Evolutionary conservation across 2,797 vertebrate species (phyloP).

Genomic region (Enteromius mattozi): DNA sequence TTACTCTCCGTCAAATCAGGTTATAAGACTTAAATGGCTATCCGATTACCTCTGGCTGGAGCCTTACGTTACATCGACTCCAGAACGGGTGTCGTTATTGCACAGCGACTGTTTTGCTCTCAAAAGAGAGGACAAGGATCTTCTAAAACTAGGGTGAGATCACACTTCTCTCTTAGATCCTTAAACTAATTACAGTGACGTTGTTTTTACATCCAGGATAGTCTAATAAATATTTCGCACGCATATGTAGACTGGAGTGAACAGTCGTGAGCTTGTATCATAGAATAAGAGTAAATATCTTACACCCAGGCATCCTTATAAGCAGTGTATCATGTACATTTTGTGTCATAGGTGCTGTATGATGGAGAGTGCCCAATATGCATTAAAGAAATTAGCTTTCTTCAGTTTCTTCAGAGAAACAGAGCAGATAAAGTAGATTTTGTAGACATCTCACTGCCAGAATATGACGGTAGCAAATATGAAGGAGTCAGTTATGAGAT

Average conservation of each 20-base stretch:
- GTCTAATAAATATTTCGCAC: not conserved
- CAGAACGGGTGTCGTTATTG: not conserved
- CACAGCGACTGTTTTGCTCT: not conserved
- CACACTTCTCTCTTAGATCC: not conserved
- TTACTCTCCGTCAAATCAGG: not conserved
- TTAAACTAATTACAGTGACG: not conserved
- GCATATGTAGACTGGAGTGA: not conserved
- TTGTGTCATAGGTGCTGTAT: constrained; percentile 70
- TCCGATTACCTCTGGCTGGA: not conserved
- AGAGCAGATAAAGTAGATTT: constrained; percentile 64
- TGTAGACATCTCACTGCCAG: constrained; percentile 68
- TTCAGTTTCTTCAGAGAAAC: constrained; percentile 71
- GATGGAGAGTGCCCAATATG: constrained; percentile 75
- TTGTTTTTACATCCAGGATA: no score
- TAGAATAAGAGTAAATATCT: not conserved
- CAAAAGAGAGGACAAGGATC: not conserved
- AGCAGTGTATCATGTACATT: not conserved
- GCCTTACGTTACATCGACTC: not conserved
- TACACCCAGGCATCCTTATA: not conserved
- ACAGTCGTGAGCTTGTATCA: not conserved
- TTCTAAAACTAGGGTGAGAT: constrained; percentile 9
- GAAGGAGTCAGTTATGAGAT: constrained; percentile 69
- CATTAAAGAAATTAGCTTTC: constrained; percentile 72
- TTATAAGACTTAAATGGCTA: not conserved
- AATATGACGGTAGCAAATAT: constrained; percentile 66